Percentiles rank a stretch among this genome's conserved stretches.
Evolutionary conservation across 2,888 invertebrate genomes (phyloP).

Genomic region (Eupithecia insigniata): DNA sequence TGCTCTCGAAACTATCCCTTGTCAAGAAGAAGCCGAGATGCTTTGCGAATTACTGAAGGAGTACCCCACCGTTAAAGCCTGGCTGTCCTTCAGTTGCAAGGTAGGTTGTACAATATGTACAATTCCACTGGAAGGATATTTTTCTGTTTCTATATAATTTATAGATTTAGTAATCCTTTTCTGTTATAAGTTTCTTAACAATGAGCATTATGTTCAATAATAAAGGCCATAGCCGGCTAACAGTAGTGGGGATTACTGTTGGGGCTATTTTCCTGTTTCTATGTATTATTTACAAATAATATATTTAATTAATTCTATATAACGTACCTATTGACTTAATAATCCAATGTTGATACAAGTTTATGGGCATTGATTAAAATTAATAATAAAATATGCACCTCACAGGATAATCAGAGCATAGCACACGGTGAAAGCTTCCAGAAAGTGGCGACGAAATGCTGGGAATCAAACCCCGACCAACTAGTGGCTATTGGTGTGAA

Average conservation of each 20-base stretch:
- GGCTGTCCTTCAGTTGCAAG: conserved; percentile 95
- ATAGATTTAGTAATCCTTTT: background rate
- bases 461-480: conserved; percentile 87
- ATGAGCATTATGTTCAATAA: too few species aligned
- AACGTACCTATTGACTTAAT: too few species aligned
- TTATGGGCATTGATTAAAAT: too few species aligned
- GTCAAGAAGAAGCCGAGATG: conserved; percentile 92
- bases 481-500: conserved; percentile 95
- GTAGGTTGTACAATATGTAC: conserved; percentile 66
- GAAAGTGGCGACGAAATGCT: conserved; percentile 88
- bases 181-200: background rate
- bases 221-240: too few species aligned
- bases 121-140: too few species aligned
- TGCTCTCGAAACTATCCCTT: conserved; percentile 96
- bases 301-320: too few species aligned
- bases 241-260: too few species aligned
- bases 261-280: too few species aligned
- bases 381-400: conserved; percentile 7
- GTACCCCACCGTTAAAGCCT: conserved; percentile 91
- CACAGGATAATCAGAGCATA: conserved; percentile 83
- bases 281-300: too few species aligned
- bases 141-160: background rate
- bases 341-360: too few species aligned
- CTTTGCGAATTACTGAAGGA: conserved; percentile 91
- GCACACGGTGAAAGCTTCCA: conserved; percentile 92